Evolutionary conservation across 2,888 invertebrate species (phyloP), one percentile per base, ranked within the genome.

Genomic region (Drosophila anomelani): DNA sequence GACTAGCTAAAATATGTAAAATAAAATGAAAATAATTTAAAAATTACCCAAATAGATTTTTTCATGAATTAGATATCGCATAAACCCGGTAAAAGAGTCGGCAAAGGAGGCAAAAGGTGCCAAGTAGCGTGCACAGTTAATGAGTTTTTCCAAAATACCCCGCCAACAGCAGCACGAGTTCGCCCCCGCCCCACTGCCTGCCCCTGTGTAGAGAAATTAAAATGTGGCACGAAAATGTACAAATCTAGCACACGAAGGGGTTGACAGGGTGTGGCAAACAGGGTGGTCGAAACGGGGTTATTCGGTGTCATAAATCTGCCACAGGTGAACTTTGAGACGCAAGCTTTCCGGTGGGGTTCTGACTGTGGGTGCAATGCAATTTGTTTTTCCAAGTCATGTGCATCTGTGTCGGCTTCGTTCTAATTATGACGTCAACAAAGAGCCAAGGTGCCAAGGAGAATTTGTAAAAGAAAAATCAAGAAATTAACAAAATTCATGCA

Each of bases 61-160:
- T 15, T 36, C 51, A 34, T 15, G 34, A 51, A 51, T 20, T 36
- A 4, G 51, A 9, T 9, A 20, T 15, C 51, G 23, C 36, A 53
- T 53, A 53, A 53, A 36, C 51, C 9, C 23, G 15, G 9, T 5
- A 36, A 47, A 53, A 49, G 56, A 26, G 43, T 34, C n/a, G 23
- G 23, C 4, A 51, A 88, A 84, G 87, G 85, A 85, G 32, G 23
- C 4, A 51, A 88, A 84, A 89, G 85, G 88, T 89, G 85, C 85
- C 88, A 85, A 89, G 85, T 87, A 79, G 85, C 89, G 85, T 89
- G 87, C 88, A 80, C 88, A 85, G 89, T 89, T 85, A 85, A 85
- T 89, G 85, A 85, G 88, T 85, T 89, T 87, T 87, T 79, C 81
- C 81, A 81, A 69, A 66, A 59, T 54, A 66, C 43, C 59, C 41